Percentiles rank a stretch among this genome's conserved stretches.
Evolutionary conservation across 2,113 vertebrate genomes (phyloP).

Genomic region (Oryzias curvinotus): DNA sequence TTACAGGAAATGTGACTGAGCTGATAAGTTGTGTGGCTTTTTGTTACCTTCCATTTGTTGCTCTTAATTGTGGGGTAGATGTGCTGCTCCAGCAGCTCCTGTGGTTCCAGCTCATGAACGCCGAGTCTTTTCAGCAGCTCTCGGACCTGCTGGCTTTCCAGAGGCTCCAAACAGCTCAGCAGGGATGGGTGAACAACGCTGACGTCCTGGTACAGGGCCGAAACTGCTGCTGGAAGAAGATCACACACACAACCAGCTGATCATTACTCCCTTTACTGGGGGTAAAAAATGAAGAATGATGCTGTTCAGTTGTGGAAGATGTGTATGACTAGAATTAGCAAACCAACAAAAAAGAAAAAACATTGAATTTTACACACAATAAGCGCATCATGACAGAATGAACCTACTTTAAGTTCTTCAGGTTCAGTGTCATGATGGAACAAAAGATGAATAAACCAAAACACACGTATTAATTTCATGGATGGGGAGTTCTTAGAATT

Average conservation of each 20-base stretch:
- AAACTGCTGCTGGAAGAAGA: conserved; percentile 53
- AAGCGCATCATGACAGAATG: too few relatives aligned
- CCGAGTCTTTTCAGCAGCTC: conserved; percentile 76
- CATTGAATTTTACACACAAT: too few relatives aligned
- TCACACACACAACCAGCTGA: background rate
- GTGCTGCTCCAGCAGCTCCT: conserved; percentile 76
- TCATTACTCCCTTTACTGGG: too few relatives aligned
- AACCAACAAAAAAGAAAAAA: too few relatives aligned
- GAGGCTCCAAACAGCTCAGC: conserved; percentile 71
- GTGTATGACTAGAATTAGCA: too few relatives aligned
- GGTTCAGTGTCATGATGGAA: too few relatives aligned
- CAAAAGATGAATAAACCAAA: too few relatives aligned
- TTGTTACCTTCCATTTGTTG: conserved; percentile 74
- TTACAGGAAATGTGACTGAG: background rate
- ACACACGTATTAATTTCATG: too few relatives aligned
- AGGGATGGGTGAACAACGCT: conserved; percentile 70
- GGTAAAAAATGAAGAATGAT: too few relatives aligned
- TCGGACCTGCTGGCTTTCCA: conserved; percentile 76
- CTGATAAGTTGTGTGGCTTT: background rate
- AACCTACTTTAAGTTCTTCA: too few relatives aligned
- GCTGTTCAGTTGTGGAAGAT: too few relatives aligned
- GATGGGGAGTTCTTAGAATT: too few relatives aligned
- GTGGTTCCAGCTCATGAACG: conserved; percentile 77
- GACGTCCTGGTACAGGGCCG: conserved; percentile 73
- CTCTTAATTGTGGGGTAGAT: conserved; percentile 74